A percentile compares a stretch with the other conserved stretches of the same genome.
These are phyloP conservation scores for Glyphotaelius pellucidus DNA, from an alignment of 2,888 invertebrate species.

Conservation along the genomic window DNA sequence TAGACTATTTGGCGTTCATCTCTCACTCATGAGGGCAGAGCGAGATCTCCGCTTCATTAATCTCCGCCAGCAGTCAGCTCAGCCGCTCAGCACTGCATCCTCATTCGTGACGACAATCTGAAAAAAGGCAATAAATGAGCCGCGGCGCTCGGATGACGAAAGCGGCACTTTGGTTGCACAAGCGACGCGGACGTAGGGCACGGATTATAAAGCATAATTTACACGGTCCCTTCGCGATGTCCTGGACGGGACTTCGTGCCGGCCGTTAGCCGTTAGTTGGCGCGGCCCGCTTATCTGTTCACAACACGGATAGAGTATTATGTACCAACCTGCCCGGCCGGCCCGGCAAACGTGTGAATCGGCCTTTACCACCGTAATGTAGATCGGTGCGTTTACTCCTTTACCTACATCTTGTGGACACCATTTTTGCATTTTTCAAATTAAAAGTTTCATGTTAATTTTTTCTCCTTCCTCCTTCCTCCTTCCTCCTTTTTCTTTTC, in stretches of 20 bases:
- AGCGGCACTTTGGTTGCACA: constrained; percentile 35
- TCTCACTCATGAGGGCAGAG: neutral
- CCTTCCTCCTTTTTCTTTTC: too few species aligned
- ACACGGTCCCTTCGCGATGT: constrained; percentile 46
- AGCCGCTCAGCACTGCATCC: neutral
- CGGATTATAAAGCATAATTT: constrained; percentile 44
- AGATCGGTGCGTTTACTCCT: constrained; percentile 33
- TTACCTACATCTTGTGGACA: neutral
- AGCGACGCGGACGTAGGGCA: constrained; percentile 4
- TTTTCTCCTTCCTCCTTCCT: too few species aligned
- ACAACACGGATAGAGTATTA: constrained; percentile 36
- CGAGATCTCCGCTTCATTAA: neutral
- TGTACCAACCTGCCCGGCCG: constrained; percentile 40
- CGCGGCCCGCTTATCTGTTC: constrained; percentile 44
- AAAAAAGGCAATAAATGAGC: neutral
- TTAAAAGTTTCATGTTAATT: too few species aligned
- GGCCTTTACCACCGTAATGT: constrained; percentile 51
- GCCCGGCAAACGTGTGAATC: constrained; percentile 55
- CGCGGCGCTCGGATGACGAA: constrained; percentile 25
- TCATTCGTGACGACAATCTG: constrained; percentile 2
- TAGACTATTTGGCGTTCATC: neutral
- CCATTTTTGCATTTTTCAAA: neutral
- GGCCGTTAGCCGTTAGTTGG: constrained; percentile 48
- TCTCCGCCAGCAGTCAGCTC: neutral
- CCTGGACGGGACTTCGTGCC: constrained; percentile 54